Conservation (phyloP, 2,113 vertebrate species). For the Scartelaos histophorus region DNA sequence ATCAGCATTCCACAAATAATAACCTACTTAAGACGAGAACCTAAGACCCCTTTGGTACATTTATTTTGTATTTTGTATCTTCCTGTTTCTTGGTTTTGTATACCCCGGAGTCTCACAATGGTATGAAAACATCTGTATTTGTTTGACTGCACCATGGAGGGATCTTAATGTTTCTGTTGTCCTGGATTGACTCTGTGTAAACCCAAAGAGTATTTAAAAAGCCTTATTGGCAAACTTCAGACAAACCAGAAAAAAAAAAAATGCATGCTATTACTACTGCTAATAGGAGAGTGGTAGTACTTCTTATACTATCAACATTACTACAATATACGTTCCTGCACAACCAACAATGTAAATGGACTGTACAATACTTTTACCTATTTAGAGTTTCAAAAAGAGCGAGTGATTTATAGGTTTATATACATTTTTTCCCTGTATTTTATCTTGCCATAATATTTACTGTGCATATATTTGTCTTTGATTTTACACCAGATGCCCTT, state of each 20-base stretch:
- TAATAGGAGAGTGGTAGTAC: too few species aligned
- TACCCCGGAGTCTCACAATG: not conserved
- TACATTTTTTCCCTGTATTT: too few species aligned
- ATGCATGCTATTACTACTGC: not conserved
- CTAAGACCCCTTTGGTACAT: not conserved
- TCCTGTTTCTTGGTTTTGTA: not conserved
- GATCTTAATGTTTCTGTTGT: not conserved
- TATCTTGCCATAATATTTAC: not conserved
- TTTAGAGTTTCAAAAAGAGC: not conserved
- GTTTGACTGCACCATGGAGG: not conserved
- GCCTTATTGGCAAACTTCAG: not conserved
- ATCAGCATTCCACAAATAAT: slow-evolving; percentile 40
- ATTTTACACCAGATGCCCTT: not conserved
- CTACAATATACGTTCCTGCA: not conserved
- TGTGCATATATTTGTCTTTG: not conserved
- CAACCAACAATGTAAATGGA: not conserved
- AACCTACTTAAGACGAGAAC: slow-evolving; percentile 11
- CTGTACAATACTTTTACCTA: not conserved
- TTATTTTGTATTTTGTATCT: not conserved
- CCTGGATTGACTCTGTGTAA: slow-evolving; percentile 4
- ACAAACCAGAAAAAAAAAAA: not conserved
- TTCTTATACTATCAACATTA: not conserved
- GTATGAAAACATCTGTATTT: not conserved
- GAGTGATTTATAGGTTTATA: too few species aligned
- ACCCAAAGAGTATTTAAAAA: not conserved